Base-by-base conservation (phyloP, 2,797 vertebrate species). In the Brotula barbata region DNA sequence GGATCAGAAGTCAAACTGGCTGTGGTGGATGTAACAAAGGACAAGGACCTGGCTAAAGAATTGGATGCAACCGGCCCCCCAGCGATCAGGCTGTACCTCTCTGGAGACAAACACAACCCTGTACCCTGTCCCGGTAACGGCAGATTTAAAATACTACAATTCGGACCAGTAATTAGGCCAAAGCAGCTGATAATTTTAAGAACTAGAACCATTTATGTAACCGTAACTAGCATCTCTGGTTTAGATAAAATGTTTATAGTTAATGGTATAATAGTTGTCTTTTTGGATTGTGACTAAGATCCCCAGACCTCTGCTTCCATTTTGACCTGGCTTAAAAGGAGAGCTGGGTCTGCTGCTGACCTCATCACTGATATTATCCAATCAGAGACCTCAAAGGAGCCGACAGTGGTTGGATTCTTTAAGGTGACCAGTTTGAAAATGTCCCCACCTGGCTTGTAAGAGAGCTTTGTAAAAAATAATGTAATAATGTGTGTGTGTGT, bases 351-450 rank as follows among this genome's bases (percentile, higher is more conserved):
- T 2, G 92, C 90, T 40, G 75, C 87, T 9, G 86, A 92, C 76
- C 71, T 93, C 68, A 86, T 96, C 65, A 84, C 86, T 37, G 87
- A 91, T 43, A 81, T 91, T 0, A 81, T 77, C 43, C 87, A 93
- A 71, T 84, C 87, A 64, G 85, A 91, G 45, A 76, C 59, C 20
- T 81, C 89, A 46, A 91, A 91, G 5, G 88, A 94, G 15, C 64
- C 95, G 66, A 88, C 85, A 39, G 92, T 96, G 62, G 70, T 95
- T 5, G 95, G 94, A 37, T 95, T 95, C 84, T 96, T 98, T 65
- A 91, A 94, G 95, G 96, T 98, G 36, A 75, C 42, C 1, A 5
- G 5, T 7, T 16, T n/a, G n/a, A n/a, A n/a, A n/a, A n/a, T n/a
- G n/a, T n/a, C n/a, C n/a, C n/a, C n/a, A n/a, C n/a, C n/a, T n/a